Base-by-base conservation (phyloP, 1,140 invertebrate species). In the Varroa destructor region DNA sequence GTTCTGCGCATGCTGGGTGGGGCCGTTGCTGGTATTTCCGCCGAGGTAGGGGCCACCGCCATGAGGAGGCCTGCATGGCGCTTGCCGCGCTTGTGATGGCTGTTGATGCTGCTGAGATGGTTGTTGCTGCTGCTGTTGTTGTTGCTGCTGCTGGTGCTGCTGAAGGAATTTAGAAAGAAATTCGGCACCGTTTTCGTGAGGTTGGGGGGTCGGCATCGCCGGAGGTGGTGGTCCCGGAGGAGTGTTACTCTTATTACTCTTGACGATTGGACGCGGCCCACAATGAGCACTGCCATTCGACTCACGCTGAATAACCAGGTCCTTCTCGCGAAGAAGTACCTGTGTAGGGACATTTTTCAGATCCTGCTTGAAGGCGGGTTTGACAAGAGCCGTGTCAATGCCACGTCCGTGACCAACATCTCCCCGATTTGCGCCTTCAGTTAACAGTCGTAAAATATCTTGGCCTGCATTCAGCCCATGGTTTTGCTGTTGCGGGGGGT, bases 111-210 rank as follows among this genome's bases (percentile, higher is more conserved):
- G 61, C 46, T 67, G 61, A 8, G 46, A 51, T 36, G 61, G 61
- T 43, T 14, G 57, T 58, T 3, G 57, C 12, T 58, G 57, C 6
- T 58, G 57, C 12, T 58, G 57, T 42, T 58, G 61, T 37, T 67
- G 61, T 8, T 67, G 61, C 14, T 67, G 61, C 40, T 67, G 46
- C 37, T 67, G 61, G 46, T 67, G 61, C 61, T 67, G 61, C 36
- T 67, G 61, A 67, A 43, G 61, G 61, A 67, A 67, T 37, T 40
- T 67, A 14, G 40, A 46, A 8, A 67, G 61, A 37, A 67, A 46
- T 43, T 67, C 61, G 40, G 40, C 61, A 40, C 61, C 61, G 61
- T 40, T 67, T 8, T 67, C 61, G 8, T 40, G 40, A 12, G 61
- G 61, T 8, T 51, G 46, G 46, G 46, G 46, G 8, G 46, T 51